Evolutionary conservation across 2,888 invertebrate species (phyloP).

Genomic region (Amphipyra tragopoginis): DNA sequence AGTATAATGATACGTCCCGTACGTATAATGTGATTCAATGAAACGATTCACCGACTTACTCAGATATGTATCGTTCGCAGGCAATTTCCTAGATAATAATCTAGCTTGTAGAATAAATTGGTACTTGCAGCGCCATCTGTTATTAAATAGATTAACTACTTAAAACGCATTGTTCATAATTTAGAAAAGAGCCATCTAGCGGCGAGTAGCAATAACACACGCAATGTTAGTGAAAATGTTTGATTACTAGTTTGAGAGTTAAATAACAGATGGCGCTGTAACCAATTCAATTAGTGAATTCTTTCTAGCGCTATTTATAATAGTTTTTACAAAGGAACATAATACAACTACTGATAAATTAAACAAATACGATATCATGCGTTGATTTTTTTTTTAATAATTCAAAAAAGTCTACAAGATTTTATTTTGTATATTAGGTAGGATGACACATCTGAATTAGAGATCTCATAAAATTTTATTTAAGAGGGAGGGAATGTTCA

Average conservation of each 20-base stretch:
- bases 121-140: constrained; percentile 62
- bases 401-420: too few relatives aligned
- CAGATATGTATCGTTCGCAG: constrained; percentile 63
- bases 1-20: constrained; percentile 68
- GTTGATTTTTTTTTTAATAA: too few relatives aligned
- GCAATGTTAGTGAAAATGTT: fast-evolving
- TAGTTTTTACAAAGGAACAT: too few relatives aligned
- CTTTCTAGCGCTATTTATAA: too few relatives aligned
- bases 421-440: too few relatives aligned
- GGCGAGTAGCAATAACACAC: constrained; percentile 4
- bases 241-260: fast-evolving
- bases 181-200: constrained; percentile 48
- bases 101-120: constrained; percentile 34
- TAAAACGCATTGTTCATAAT: fast-evolving
- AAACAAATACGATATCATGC: too few relatives aligned
- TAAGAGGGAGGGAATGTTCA: too few relatives aligned
- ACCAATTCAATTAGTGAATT: too few relatives aligned
- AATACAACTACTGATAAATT: too few relatives aligned
- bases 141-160: constrained; percentile 39
- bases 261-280: constrained; percentile 24
- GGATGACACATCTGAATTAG: too few relatives aligned
- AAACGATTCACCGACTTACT: constrained; percentile 64
- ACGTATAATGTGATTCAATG: constrained; percentile 58
- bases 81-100: constrained; percentile 65
- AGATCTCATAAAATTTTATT: too few relatives aligned